Evolutionary conservation across 2,113 vertebrate genomes (phyloP).

Genomic region (Phylloscopus trochiloides): DNA sequence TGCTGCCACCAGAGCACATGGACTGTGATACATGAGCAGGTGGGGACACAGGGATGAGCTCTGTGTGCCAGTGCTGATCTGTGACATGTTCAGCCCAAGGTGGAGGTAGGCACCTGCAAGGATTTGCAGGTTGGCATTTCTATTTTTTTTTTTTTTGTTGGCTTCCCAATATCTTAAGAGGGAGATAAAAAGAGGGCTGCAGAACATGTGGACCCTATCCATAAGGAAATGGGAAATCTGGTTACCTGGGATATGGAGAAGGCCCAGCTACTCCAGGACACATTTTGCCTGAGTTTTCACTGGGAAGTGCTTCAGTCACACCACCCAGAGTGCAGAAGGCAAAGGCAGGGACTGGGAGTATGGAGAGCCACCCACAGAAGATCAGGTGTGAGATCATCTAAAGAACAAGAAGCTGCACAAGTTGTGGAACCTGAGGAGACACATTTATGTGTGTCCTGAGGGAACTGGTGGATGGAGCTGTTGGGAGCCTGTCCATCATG

Average conservation of each 20-base stretch:
- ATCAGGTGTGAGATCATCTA: background rate
- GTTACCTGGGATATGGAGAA: background rate
- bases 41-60: background rate
- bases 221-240: background rate
- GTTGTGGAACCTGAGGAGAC: background rate
- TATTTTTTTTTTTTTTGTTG: background rate
- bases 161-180: background rate
- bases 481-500: accelerated
- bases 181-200: background rate
- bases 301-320: background rate
- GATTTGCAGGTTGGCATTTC: background rate
- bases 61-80: accelerated
- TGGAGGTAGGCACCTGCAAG: background rate
- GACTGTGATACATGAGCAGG: accelerated
- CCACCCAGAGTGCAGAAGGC: background rate
- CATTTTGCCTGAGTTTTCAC: background rate
- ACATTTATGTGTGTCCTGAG: background rate
- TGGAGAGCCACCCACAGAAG: accelerated
- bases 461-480: background rate
- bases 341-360: background rate
- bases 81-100: background rate
- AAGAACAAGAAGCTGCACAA: background rate
- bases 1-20: background rate
- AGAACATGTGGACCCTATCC: background rate
- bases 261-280: accelerated